A percentile compares a stretch with the other conserved stretches of the same genome.
Evolutionary conservation across 2,888 invertebrate genomes (phyloP).

Genomic region (Mongoloraphidia duomilia): DNA sequence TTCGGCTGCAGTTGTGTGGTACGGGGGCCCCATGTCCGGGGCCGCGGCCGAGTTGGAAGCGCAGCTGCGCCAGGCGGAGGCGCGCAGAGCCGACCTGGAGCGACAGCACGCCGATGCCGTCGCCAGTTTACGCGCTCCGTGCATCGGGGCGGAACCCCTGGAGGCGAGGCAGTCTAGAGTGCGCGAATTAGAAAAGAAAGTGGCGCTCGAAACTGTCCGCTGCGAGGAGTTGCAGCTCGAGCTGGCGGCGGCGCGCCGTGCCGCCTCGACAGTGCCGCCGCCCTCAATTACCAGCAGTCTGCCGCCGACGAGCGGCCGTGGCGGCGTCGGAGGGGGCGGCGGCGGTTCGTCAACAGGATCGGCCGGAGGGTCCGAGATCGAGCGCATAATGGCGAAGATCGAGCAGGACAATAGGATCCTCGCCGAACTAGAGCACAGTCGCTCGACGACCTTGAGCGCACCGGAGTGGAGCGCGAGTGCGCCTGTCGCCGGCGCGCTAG

Average conservation of each 20-base stretch:
- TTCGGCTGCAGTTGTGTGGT: constrained; percentile 19
- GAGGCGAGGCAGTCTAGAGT: constrained; percentile 68
- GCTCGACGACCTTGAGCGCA: constrained; percentile 51
- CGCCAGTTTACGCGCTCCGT: constrained; percentile 44
- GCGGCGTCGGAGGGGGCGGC: constrained; percentile 21
- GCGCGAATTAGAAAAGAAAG: constrained; percentile 85
- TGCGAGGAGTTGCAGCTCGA: constrained; percentile 87
- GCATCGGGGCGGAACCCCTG: constrained; percentile 44
- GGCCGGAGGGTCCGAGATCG: constrained; percentile 55
- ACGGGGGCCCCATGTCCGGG: constrained; percentile 27
- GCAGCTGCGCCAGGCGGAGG: constrained; percentile 67
- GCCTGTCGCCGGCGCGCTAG: constrained; percentile 1
- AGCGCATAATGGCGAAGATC: constrained; percentile 89
- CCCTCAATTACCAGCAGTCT: background rate
- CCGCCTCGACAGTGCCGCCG: constrained; percentile 29
- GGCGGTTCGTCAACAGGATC: constrained; percentile 25
- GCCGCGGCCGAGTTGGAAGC: constrained; percentile 45
- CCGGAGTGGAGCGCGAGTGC: constrained; percentile 4
- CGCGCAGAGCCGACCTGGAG: constrained; percentile 60
- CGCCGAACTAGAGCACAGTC: constrained; percentile 77
- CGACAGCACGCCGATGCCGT: constrained; percentile 65
- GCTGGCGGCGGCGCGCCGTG: constrained; percentile 54
- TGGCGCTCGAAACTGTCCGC: constrained; percentile 34
- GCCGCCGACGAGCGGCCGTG: constrained; percentile 22
- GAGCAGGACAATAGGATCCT: constrained; percentile 81